Base-by-base conservation (phyloP, 2,888 invertebrate species). In the Morpho helenor region DNA sequence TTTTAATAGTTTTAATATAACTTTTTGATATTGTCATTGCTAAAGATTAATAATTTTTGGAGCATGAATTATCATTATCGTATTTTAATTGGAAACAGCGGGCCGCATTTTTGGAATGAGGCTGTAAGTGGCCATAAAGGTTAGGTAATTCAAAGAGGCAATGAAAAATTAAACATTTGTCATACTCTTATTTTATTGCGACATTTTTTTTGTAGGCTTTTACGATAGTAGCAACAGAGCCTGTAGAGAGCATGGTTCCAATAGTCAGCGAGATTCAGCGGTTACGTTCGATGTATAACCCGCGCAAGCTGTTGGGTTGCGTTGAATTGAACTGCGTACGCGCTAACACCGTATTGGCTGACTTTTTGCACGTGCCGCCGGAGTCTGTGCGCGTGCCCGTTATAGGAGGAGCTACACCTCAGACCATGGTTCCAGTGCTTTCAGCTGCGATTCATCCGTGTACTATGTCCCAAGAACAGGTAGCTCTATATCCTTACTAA, bases 221-320 rank as follows among this genome's bases (percentile, higher is more conserved):
- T 44, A 85, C 82, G 7, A 77, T 89, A 70, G 74, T 91, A 48
- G 88, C 83, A 7, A 90, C 91, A 0, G 87, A 89, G 59, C 87
- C 94, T 69, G 92, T 94, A 0, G 95, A 95, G 76, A 94, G 94
- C 63, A 93, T 94, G 71, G 94, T 95, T 8, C 95, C 95, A 0
- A 91, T 95, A 53, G 92, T 94, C 0, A 87, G 92, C 7, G 95
- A 95, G 77, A 92, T 95, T 31, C 92, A 93, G 76, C 93, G 94
- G 63, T 91, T 89, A 2, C 82, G 88, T 7, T 74, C 76, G 4
- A 58, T 70, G 0, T 88, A 87, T 72, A 82, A 87, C 63, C 80
- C 88, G 2, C 79, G 87, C 8, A 63, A 68, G 1, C 64, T 90
- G 3, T 92, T 95, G 70, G 95, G 95, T 45, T 93, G 94, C 52